Evolutionary conservation across 1,140 invertebrate genomes (phyloP), one percentile per base, ranked within the genome.

Genomic region (Megathymus violae): DNA sequence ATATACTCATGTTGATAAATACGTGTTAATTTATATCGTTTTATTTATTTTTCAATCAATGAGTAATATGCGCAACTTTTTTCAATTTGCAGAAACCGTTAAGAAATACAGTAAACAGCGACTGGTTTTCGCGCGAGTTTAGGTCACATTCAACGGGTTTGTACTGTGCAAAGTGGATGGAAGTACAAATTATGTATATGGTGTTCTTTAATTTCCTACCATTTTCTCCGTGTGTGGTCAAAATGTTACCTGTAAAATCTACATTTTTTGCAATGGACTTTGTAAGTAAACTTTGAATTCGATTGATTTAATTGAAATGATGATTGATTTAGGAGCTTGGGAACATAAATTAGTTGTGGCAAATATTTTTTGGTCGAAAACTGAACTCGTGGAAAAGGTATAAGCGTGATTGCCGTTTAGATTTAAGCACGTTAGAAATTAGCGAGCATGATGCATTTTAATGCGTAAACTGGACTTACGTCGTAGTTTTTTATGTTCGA

Each of bases 181-280:
- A 44, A n/a, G 10, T 16, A 43, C 14, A 56, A 56, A 44, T 44
- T 43, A 43, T n/a, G n/a, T 54, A 38, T 54, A 54, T 46, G 36
- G 17, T 25, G 22, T 46, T 59, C 43, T 58, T 62, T 63, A 62
- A 70, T 70, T 66, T 70, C 63, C 52, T 62, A 52, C 60, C 38
- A 62, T 70, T 70, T 52, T 48, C 44, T 62, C 54, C 59, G 14
- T 65, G 63, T 70, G 67, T 70, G 67, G 67, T 62, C 67, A n/a
- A 31, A 14, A 1, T 25, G 4, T 27, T 22, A 43, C 16, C 7
- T 38, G 27, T 11, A 6, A 43, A 13, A 16, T 6, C 0, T 13
- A 13, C 41, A 43, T 31, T 54, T 56, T 41, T 11, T 10, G 40
- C 10, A 43, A 25, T 9, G 38, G 52, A 15, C 17, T 10, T 15